A percentile compares a stretch with the other conserved stretches of the same genome.
Conservation (phyloP, 2,797 vertebrate species). For the Podarcis siculus region DNA sequence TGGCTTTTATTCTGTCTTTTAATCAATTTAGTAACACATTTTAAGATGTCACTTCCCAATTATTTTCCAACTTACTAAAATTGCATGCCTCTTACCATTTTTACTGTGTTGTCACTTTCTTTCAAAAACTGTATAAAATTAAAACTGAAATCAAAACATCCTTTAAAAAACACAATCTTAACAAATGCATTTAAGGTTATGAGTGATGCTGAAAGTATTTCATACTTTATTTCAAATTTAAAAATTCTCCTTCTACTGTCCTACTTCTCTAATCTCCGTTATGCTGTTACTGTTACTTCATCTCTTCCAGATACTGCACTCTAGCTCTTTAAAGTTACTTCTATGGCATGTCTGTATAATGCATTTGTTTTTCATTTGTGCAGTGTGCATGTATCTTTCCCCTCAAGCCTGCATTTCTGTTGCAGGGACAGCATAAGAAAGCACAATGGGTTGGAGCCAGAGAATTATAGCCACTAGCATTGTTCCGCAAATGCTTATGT, state of each 20-base stretch:
- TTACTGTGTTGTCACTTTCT: neutral
- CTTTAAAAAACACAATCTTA: neutral
- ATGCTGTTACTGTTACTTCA: constrained; percentile 3
- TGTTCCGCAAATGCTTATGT: neutral
- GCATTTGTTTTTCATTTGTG: neutral
- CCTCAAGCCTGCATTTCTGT: neutral
- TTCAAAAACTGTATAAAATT: neutral
- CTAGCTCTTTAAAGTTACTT: constrained; percentile 2
- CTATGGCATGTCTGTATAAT: neutral
- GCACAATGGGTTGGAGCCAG: neutral
- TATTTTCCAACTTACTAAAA: neutral
- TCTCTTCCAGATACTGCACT: neutral
- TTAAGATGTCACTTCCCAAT: neutral
- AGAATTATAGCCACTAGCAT: neutral
- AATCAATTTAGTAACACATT: constrained; percentile 4
- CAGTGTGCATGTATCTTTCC: neutral
- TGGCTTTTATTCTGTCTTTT: neutral
- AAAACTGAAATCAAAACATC: neutral
- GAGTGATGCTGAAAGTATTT: neutral
- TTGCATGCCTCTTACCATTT: neutral
- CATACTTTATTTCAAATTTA: neutral
- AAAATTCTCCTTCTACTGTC: constrained; percentile 20
- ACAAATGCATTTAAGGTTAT: constrained; percentile 6
- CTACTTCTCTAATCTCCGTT: neutral
- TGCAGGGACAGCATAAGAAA: neutral